A percentile compares a stretch with the other conserved stretches of the same genome.
Conservation (phyloP, 2,797 vertebrate species). For the Tangara arthus region DNA sequence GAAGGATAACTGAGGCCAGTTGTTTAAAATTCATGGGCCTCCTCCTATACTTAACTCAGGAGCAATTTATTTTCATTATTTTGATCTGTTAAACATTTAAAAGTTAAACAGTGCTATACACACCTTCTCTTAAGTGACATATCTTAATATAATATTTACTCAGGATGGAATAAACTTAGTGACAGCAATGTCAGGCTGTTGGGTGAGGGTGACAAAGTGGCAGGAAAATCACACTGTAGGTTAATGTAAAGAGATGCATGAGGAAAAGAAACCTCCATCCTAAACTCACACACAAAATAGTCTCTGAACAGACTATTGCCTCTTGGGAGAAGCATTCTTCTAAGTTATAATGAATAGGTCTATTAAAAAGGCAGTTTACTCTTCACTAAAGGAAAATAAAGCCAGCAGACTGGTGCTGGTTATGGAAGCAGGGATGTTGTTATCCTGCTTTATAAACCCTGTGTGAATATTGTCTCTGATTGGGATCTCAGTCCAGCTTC, state of each 20-base stretch:
- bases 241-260: background rate
- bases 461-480: background rate
- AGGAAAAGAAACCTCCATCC: background rate
- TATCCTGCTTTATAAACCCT: background rate
- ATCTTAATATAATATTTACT: background rate
- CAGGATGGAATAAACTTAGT: background rate
- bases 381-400: slow-evolving; percentile 13
- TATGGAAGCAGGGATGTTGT: background rate
- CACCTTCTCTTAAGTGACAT: background rate
- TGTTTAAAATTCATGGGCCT: slow-evolving; percentile 47
- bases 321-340: background rate
- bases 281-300: background rate
- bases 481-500: background rate
- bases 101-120: background rate
- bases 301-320: background rate
- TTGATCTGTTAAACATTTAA: slow-evolving; percentile 19
- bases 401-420: background rate
- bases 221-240: background rate
- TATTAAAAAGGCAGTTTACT: slow-evolving; percentile 21
- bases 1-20: slow-evolving; percentile 41
- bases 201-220: background rate
- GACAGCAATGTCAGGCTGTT: background rate
- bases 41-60: background rate
- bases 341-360: background rate
- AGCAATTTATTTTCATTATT: slow-evolving; percentile 46